Percentiles rank a stretch among this genome's conserved stretches.
Conservation (phyloP, 2,888 invertebrate genomes). For the Allacma fusca region DNA sequence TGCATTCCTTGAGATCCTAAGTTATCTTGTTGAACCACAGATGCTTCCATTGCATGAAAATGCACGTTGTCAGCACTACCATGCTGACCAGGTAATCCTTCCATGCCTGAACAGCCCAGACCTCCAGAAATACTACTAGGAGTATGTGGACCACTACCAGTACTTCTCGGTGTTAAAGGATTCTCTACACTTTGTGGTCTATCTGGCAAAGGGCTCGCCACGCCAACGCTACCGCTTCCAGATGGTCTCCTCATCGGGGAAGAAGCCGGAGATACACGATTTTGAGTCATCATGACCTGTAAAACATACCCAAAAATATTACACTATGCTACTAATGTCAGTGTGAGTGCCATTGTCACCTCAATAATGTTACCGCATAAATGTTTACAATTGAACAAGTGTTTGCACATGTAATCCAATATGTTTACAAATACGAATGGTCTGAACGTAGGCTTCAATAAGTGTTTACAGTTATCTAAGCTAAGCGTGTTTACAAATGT, state of each 20-base stretch:
- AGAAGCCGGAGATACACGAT: constrained; percentile 58
- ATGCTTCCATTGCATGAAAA: constrained; percentile 40
- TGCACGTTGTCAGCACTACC: constrained; percentile 35
- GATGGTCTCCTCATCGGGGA: constrained; percentile 65
- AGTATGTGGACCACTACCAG: constrained; percentile 59
- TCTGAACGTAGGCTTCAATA: background rate
- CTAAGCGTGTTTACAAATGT: background rate
- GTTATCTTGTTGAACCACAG: constrained; percentile 25
- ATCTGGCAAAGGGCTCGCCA: constrained; percentile 69
- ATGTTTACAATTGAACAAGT: too few species aligned
- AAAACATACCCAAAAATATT: background rate
- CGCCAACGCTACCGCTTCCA: constrained; percentile 65
- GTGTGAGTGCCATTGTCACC: too few species aligned
- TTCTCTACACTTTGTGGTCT: constrained; percentile 71
- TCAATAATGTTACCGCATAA: too few species aligned
- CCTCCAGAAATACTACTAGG: constrained; percentile 46
- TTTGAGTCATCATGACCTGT: constrained; percentile 53
- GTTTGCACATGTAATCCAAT: too few species aligned
- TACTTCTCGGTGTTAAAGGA: constrained; percentile 68
- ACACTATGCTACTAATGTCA: too few species aligned
- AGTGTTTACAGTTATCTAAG: too few species aligned
- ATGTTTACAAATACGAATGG: too few species aligned
- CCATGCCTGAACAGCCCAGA: constrained; percentile 43
- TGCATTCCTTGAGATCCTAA: constrained; percentile 33
- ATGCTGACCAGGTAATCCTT: constrained; percentile 47